These are phyloP conservation scores for Microtus montanus DNA, from an alignment of 2,113 vertebrate species.

Conservation along the genomic window DNA sequence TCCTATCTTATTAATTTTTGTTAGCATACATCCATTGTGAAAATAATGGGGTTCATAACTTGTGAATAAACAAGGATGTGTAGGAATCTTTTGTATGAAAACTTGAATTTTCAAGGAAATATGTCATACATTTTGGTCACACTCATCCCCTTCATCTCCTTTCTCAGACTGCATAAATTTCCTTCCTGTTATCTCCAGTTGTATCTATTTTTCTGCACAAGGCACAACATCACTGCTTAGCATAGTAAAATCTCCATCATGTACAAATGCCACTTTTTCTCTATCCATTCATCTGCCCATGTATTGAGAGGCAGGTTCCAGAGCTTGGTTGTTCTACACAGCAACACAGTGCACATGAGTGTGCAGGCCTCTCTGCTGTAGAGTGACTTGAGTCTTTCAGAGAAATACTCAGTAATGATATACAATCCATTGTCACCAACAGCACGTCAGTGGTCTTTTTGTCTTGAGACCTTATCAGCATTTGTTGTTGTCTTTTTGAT, in stretches of 20 bases:
- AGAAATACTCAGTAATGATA: neutral
- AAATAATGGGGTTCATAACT: neutral
- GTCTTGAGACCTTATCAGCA: neutral
- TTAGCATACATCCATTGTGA: too few relatives aligned
- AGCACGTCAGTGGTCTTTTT: too few relatives aligned
- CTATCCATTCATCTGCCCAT: too few relatives aligned
- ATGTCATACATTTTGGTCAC: neutral
- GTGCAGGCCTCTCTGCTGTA: neutral
- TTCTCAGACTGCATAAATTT: neutral
- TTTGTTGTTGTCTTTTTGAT: neutral
- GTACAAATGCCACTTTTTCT: neutral
- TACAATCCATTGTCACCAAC: too few relatives aligned
- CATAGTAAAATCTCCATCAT: neutral
- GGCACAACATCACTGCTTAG: too few relatives aligned
- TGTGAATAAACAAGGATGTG: neutral
- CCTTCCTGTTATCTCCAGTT: neutral
- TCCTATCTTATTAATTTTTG: neutral
- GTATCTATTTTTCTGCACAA: too few relatives aligned
- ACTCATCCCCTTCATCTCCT: neutral
- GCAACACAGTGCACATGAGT: neutral
- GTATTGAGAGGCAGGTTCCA: too few relatives aligned
- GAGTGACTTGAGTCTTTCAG: neutral
- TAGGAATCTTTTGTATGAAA: neutral
- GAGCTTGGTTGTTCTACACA: neutral
- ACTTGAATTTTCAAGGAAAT: neutral